These are phyloP conservation scores for Platyscapa corneri DNA, from an alignment of 1,140 invertebrate genomes.

Conservation along the genomic window DNA sequence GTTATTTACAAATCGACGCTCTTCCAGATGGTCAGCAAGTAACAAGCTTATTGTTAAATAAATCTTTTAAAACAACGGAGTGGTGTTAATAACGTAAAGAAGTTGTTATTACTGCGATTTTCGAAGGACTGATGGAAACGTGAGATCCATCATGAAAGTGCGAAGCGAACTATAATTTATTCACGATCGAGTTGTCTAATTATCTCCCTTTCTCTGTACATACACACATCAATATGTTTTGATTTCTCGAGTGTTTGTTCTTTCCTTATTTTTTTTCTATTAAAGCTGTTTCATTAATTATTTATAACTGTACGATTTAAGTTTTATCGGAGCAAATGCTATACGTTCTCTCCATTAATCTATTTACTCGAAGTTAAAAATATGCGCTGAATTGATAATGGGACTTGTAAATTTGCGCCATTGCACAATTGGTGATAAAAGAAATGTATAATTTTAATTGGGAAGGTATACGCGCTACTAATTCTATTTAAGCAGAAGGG, in stretches of 20 bases:
- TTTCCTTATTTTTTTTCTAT: conserved; percentile 4
- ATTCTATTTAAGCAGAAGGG: too few species aligned
- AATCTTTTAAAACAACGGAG: neutral
- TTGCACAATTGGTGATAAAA: conserved; percentile 8
- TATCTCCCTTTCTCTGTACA: conserved; percentile 19
- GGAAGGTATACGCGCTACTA: too few species aligned
- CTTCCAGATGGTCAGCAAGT: neutral
- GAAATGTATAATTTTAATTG: too few species aligned
- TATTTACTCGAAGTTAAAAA: neutral
- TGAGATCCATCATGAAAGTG: neutral
- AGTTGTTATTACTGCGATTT: neutral
- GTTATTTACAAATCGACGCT: conserved; percentile 1
- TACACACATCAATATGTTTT: neutral
- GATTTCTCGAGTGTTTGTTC: conserved; percentile 10
- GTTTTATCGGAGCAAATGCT: neutral
- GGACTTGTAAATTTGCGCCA: neutral
- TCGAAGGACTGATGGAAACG: conserved; percentile 20
- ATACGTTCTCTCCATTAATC: neutral
- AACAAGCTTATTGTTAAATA: conserved; percentile 11
- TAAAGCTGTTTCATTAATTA: conserved; percentile 17
- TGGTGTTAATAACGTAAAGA: neutral
- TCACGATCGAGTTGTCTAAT: conserved; percentile 2
- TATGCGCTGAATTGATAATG: neutral
- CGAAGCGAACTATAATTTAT: conserved; percentile 9
- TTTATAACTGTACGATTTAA: neutral